Conservation (phyloP, 2,113 vertebrate genomes). For the Mobula hypostoma region DNA sequence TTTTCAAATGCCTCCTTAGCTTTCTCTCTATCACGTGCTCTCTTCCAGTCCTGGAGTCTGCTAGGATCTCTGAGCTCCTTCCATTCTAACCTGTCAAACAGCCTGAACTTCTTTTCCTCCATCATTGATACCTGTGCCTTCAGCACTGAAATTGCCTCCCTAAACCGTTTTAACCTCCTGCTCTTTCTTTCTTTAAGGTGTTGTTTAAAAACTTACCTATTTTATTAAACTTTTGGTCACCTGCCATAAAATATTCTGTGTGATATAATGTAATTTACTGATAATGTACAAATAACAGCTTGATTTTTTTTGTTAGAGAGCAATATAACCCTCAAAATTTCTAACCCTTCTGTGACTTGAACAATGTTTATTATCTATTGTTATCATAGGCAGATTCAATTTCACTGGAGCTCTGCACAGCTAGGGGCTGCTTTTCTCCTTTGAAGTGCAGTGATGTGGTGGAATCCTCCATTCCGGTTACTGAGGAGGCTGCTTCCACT, state of each 20-base stretch:
- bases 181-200: not conserved
- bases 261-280: not conserved
- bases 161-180: not conserved
- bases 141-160: not conserved
- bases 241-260: not conserved
- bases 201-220: not conserved
- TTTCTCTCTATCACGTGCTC: not conserved
- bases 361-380: not conserved
- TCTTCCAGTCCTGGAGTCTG: not conserved
- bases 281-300: not conserved
- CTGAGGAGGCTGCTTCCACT: not conserved
- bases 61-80: not conserved
- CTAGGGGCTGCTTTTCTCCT: not conserved
- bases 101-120: not conserved
- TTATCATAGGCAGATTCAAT: not conserved
- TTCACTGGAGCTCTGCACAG: not conserved
- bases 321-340: not conserved
- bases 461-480: not conserved
- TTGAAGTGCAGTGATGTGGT: conserved; percentile 8
- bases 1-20: not conserved
- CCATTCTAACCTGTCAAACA: not conserved
- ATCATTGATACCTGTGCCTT: not conserved
- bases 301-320: no score
- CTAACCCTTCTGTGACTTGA: not conserved
- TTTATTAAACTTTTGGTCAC: not conserved